Evolutionary conservation across 2,797 vertebrate genomes (phyloP).

Genomic region (Myripristis jacobus): DNA sequence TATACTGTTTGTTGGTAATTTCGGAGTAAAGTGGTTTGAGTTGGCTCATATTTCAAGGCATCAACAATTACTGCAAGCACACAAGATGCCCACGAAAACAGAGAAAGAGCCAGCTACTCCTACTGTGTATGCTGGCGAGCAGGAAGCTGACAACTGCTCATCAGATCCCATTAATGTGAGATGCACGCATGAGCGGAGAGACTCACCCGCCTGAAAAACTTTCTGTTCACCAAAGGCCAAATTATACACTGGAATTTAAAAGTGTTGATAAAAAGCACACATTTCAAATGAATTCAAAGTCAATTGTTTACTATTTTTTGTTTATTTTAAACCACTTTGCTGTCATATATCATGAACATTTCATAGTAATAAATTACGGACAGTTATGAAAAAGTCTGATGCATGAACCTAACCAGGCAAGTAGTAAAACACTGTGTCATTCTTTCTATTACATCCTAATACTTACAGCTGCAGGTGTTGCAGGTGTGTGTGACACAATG

Average conservation of each 20-base stretch:
- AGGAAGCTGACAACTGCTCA: conserved; percentile 59
- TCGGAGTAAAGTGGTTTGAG: conserved; percentile 63
- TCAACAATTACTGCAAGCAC: conserved; percentile 67
- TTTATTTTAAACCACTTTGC: no score
- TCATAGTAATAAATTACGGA: no score
- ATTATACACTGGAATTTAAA: conserved; percentile 5
- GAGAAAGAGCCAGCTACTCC: conserved; percentile 61
- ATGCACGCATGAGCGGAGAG: conserved; percentile 31
- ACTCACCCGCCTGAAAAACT: conserved; percentile 18
- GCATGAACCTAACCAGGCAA: no score
- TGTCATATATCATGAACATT: no score
- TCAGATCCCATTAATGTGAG: conserved; percentile 71
- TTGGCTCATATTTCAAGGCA: conserved; percentile 67
- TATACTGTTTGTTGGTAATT: conserved; percentile 68
- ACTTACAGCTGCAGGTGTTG: no score
- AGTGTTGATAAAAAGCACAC: neutral
- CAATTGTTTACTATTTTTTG: neutral
- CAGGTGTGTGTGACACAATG: no score
- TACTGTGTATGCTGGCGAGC: conserved; percentile 58
- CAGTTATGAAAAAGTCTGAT: no score
- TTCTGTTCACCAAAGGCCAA: neutral
- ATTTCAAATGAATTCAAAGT: conserved; percentile 10
- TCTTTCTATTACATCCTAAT: no score
- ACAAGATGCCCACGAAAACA: conserved; percentile 55
- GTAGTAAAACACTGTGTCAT: no score